Evolutionary conservation across 2,888 invertebrate genomes (phyloP).

Genomic region (Siphonodentalium dalli): DNA sequence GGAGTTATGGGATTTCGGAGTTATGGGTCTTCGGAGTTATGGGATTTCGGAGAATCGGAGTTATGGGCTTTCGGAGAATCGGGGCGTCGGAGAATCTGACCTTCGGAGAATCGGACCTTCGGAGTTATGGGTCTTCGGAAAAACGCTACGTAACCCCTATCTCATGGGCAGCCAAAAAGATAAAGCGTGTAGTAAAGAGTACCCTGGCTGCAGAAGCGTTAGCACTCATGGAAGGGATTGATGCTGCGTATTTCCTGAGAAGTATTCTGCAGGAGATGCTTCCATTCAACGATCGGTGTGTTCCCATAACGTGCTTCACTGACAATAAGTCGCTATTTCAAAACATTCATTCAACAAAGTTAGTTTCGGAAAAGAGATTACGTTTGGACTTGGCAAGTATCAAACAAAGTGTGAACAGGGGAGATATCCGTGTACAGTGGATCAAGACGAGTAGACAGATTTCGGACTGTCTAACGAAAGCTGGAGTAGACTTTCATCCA

Average conservation of each 20-base stretch:
- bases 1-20: no score
- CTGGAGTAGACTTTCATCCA: conserved; percentile 15
- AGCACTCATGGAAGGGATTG: conserved; percentile 21
- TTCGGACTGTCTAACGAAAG: conserved; percentile 24
- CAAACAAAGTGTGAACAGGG: conserved; percentile 19
- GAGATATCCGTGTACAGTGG: conserved; percentile 21
- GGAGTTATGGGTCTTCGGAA: no score
- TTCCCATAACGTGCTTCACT: conserved; percentile 24
- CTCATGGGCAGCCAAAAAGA: conserved; percentile 24
- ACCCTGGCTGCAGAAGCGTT: conserved; percentile 30
- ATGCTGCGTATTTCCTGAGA: conserved; percentile 22
- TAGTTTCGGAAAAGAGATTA: conserved; percentile 24
- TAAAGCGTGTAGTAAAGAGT: conserved; percentile 27
- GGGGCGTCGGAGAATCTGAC: no score
- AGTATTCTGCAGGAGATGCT: conserved; percentile 24
- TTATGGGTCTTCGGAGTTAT: no score
- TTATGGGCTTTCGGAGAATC: no score
- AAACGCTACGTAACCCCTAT: no score
- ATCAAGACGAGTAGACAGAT: conserved; percentile 18
- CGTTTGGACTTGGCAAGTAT: conserved; percentile 24
- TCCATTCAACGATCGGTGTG: not conserved
- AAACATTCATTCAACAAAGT: conserved; percentile 27
- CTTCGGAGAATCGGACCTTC: no score
- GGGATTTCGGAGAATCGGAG: no score
- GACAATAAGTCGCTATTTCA: conserved; percentile 28